Evolutionary conservation across 2,888 invertebrate genomes (phyloP).

Genomic region (Mamestra brassicae): DNA sequence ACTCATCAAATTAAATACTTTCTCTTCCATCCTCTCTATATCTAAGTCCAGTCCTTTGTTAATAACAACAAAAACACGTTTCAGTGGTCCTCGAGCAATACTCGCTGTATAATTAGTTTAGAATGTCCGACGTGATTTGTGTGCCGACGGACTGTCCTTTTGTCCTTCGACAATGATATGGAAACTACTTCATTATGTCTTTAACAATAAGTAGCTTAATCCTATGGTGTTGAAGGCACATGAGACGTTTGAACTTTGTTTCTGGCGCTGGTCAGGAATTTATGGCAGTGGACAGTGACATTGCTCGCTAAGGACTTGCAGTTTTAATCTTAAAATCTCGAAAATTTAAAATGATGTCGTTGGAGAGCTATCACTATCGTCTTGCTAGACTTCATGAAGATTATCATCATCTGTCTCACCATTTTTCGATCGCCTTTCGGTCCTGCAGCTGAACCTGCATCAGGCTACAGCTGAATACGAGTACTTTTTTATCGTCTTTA

Average conservation of each 20-base stretch:
- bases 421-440: not conserved
- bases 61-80: slow-evolving; percentile 75
- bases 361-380: not conserved
- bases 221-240: no score
- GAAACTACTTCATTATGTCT: not conserved
- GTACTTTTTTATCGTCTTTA: no score
- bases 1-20: not conserved
- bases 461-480: no score
- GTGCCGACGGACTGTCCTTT: slow-evolving; percentile 21
- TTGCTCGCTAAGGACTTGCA: not conserved
- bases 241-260: not conserved
- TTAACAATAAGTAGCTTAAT: not conserved
- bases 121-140: slow-evolving; percentile 67
- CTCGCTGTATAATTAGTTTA: slow-evolving; percentile 66
- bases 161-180: slow-evolving; percentile 2
- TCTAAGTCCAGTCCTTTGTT: slow-evolving; percentile 56
- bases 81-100: slow-evolving; percentile 55
- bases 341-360: no score
- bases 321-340: not conserved
- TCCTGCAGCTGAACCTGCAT: no score
- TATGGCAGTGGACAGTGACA: not conserved
- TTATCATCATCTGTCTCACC: not conserved
- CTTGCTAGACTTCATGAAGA: not conserved
- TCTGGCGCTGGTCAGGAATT: not conserved
- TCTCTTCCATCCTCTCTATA: slow-evolving; percentile 16